These are phyloP conservation scores for Cetoscarus ocellatus DNA, from an alignment of 2,797 vertebrate species.

Conservation along the genomic window DNA sequence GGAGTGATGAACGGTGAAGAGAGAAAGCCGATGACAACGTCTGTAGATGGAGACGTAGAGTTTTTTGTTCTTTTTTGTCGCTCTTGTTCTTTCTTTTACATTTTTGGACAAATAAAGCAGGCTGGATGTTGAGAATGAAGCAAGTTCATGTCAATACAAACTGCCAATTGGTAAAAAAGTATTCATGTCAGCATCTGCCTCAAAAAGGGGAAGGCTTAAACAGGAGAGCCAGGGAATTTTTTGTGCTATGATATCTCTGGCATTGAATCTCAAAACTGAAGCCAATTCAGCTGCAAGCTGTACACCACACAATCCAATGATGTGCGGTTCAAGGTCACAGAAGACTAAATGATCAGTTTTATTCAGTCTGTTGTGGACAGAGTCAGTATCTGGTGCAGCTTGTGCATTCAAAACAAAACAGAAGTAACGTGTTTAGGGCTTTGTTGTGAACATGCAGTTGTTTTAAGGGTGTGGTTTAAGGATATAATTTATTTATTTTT, in stretches of 20 bases:
- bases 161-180: constrained; percentile 1
- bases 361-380: not conserved
- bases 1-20: constrained; percentile 71
- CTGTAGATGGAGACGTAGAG: constrained; percentile 48
- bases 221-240: constrained; percentile 6
- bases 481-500: too few relatives aligned
- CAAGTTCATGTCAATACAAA: constrained; percentile 4
- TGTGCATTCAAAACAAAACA: not conserved
- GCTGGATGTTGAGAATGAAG: constrained; percentile 21
- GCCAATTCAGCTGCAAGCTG: constrained; percentile 29
- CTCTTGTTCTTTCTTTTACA: not conserved
- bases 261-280: constrained; percentile 25
- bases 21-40: constrained; percentile 60
- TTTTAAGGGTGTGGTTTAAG: not conserved
- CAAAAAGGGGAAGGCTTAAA: constrained; percentile 8
- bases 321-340: constrained; percentile 32
- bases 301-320: constrained; percentile 7
- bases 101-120: constrained; percentile 23
- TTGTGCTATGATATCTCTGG: constrained; percentile 24
- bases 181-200: constrained; percentile 6
- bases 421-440: not conserved
- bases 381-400: not conserved
- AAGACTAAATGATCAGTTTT: constrained; percentile 3
- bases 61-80: constrained; percentile 18
- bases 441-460: not conserved